Evolutionary conservation across 2,113 vertebrate genomes (phyloP), one percentile per base, ranked within the genome.

Genomic region (Hemiprocne comata): DNA sequence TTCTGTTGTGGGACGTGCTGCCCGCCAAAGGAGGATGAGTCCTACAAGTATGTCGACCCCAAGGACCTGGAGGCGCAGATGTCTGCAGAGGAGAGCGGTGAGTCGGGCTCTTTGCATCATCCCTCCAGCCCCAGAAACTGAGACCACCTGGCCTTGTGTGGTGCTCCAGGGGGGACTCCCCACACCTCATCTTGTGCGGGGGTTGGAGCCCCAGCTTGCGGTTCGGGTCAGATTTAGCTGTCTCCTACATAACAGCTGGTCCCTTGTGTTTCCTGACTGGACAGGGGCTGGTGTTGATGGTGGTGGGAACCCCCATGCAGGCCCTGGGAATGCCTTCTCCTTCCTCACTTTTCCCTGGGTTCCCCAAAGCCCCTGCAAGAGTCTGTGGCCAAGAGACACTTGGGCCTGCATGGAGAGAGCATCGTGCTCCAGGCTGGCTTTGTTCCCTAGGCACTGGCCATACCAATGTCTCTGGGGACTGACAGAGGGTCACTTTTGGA

Each of bases 1-100:
- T 99, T 99, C 94, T 99, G 99, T 97, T 99, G 99, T 0, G 99
- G 99, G 50, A 96, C 95, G 0, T 99, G 99, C 75, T 98, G 97
- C 87, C 98, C 98, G 0, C 98, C 98, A 0, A 96, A 98, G 23
- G 99, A 99, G 2, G 98, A 99, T 0, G 96, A 97, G 36, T 96
- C 95, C 95, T 98, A 98, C 95, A 98, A 99, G 95, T 98, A 98
- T 0, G 98, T 98, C 6, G 98, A 98, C 92, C 98, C 98, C 0
- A 98, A 98, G 62, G 99, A 98, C 95, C 94, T 98, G 96, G 98
- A 98, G 93, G 98, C 98, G 2, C 98, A 99, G 97, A 99, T 99
- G 97, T 95, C 87, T 2, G 97, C 97, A 0, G 99, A 99, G 92
- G 97, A 98, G 14, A 76, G 90, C 17, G 98, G 98, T 98, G 92